These are phyloP conservation scores for Epicampocera succincta DNA, from an alignment of 2,888 invertebrate species.

Conservation along the genomic window DNA sequence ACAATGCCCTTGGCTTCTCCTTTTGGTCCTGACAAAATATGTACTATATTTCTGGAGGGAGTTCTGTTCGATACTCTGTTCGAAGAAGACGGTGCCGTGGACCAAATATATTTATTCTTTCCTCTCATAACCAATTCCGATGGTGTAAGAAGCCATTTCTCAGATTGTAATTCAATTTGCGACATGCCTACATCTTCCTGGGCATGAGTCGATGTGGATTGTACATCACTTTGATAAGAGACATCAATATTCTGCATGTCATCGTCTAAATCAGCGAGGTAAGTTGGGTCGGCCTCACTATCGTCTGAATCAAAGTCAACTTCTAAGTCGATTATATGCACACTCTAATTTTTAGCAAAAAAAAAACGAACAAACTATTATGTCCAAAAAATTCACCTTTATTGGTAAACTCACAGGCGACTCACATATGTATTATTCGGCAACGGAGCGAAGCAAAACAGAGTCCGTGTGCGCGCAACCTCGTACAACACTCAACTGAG, in stretches of 20 bases:
- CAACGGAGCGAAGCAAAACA: background rate
- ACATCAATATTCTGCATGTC: too few relatives aligned
- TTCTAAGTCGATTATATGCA: too few relatives aligned
- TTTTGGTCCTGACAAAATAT: background rate
- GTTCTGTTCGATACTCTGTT: background rate
- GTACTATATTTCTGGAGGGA: background rate
- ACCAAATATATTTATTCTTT: constrained; percentile 20
- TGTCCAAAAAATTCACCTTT: constrained; percentile 14
- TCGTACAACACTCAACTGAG: constrained; percentile 16
- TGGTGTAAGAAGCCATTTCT: background rate
- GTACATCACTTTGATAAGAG: too few relatives aligned
- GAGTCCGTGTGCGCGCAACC: background rate
- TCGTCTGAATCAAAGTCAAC: too few relatives aligned
- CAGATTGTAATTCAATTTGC: background rate
- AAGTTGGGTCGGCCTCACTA: too few relatives aligned
- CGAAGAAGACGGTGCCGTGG: background rate
- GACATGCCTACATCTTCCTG: too few relatives aligned
- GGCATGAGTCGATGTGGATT: too few relatives aligned
- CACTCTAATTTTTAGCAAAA: too few relatives aligned
- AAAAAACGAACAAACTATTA: background rate
- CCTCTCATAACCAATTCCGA: background rate
- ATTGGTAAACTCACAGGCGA: constrained; percentile 31
- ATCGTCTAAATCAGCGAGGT: too few relatives aligned
- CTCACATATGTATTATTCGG: background rate
- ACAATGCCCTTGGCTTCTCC: background rate